Percentiles rank a stretch among this genome's conserved stretches.
Conservation (phyloP, 2,113 vertebrate genomes). For the Dolichallabes microphthalmus region DNA sequence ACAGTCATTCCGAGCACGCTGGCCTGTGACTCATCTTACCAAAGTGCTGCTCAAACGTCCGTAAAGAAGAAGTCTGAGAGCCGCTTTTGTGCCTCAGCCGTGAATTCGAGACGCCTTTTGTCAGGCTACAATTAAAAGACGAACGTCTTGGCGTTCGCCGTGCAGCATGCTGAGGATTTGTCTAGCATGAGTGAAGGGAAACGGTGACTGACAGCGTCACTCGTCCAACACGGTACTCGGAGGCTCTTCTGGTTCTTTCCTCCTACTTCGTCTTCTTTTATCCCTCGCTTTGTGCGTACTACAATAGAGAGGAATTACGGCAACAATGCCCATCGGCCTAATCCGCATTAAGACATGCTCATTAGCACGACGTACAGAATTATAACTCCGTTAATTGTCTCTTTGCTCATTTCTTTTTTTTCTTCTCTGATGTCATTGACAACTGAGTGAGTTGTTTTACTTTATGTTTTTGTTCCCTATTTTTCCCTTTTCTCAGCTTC, state of each 20-base stretch:
- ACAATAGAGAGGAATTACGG: conserved; percentile 71
- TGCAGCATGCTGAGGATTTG: conserved; percentile 60
- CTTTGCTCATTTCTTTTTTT: conserved; percentile 49
- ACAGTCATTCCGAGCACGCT: conserved; percentile 33
- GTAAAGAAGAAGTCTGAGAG: conserved; percentile 51
- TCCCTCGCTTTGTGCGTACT: conserved; percentile 68
- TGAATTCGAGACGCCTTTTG: conserved; percentile 61
- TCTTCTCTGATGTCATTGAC: conserved; percentile 62
- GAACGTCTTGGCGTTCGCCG: conserved; percentile 57
- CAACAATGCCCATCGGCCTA: conserved; percentile 75
- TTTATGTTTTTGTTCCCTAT: conserved; percentile 28
- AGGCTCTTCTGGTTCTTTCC: conserved; percentile 33
- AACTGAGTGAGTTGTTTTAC: conserved; percentile 69
- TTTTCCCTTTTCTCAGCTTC: conserved; percentile 54
- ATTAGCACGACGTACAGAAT: conserved; percentile 68
- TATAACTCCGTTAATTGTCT: conserved; percentile 70
- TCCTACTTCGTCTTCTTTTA: conserved; percentile 64
- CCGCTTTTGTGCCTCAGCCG: conserved; percentile 49
- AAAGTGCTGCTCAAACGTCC: conserved; percentile 44
- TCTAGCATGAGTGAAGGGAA: conserved; percentile 57
- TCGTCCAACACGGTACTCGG: conserved; percentile 55
- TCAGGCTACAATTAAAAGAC: conserved; percentile 62
- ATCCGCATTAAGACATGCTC: conserved; percentile 74
- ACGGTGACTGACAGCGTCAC: conserved; percentile 72
- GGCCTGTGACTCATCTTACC: conserved; percentile 49